Evolutionary conservation across 2,888 invertebrate genomes (phyloP).

Genomic region (Caprella mutica): DNA sequence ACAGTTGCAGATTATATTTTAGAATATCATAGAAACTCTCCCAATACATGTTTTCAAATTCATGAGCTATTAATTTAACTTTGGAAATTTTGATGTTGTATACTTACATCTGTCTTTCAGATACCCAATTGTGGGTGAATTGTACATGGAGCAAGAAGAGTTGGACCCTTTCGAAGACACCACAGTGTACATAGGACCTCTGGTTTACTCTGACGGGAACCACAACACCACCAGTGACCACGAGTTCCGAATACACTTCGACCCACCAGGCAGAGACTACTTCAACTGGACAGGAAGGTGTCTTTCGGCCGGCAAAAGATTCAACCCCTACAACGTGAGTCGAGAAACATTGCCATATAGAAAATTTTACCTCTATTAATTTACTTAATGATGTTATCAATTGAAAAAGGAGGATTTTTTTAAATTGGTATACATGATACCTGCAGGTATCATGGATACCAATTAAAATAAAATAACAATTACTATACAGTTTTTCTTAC

Average conservation of each 20-base stretch:
- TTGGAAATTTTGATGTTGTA: too few relatives aligned
- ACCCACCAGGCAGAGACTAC: conserved; percentile 70
- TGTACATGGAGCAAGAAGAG: conserved; percentile 66
- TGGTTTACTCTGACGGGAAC: conserved; percentile 78
- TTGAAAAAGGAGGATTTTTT: too few relatives aligned
- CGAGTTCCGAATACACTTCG: conserved; percentile 70
- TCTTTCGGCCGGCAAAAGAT: conserved; percentile 61
- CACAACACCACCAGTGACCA: conserved; percentile 41
- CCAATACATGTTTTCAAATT: too few relatives aligned
- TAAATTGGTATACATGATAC: too few relatives aligned
- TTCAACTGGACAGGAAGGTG: conserved; percentile 82
- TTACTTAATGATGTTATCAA: background rate
- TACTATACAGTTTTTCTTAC: too few relatives aligned
- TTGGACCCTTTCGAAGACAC: conserved; percentile 76
- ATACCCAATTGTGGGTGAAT: conserved; percentile 75
- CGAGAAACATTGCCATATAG: background rate
- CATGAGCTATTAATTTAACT: too few relatives aligned
- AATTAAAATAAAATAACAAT: too few relatives aligned
- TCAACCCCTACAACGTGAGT: conserved; percentile 60
- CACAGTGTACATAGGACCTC: conserved; percentile 64
- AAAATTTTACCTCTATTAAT: background rate
- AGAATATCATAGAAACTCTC: too few relatives aligned
- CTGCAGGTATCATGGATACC: too few relatives aligned
- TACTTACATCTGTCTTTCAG: too few relatives aligned
- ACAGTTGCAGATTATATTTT: too few relatives aligned